Evolutionary conservation across 2,888 invertebrate species (phyloP).

Genomic region (Archaeoteleia sp.): DNA sequence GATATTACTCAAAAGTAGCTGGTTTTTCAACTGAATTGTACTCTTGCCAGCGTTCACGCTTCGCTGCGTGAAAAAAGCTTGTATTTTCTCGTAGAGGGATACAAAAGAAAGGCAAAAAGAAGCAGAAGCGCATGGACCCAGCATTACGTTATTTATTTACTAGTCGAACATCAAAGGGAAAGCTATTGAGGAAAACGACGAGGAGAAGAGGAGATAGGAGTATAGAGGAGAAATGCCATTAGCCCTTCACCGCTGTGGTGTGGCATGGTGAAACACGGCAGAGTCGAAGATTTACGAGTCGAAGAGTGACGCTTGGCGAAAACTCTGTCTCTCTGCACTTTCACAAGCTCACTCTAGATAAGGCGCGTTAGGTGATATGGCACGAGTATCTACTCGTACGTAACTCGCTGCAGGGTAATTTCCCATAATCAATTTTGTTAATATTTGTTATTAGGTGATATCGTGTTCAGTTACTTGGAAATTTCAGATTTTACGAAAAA

Average conservation of each 20-base stretch:
- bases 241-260: conserved; percentile 42
- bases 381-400: conserved; percentile 28
- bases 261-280: conserved; percentile 37
- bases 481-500: too few species aligned
- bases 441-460: too few species aligned
- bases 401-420: conserved; percentile 38
- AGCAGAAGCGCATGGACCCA: conserved; percentile 23
- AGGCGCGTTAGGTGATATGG: conserved; percentile 33
- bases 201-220: conserved; percentile 20
- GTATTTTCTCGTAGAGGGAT: conserved; percentile 17
- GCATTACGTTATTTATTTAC: conserved; percentile 45
- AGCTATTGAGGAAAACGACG: conserved; percentile 40
- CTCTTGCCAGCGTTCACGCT: conserved; percentile 31
- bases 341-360: conserved; percentile 37
- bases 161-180: conserved; percentile 26
- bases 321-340: conserved; percentile 46
- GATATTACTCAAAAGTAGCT: conserved; percentile 32
- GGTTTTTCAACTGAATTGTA: conserved; percentile 28
- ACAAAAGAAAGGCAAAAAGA: conserved; percentile 12
- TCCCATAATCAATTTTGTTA: conserved; percentile 24
- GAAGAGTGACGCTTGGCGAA: conserved; percentile 49
- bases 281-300: conserved; percentile 47
- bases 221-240: conserved; percentile 38
- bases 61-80: conserved; percentile 17
- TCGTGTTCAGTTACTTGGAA: too few species aligned